These are phyloP conservation scores for Pelmatolapia mariae DNA, from an alignment of 2,113 vertebrate species.

Conservation along the genomic window DNA sequence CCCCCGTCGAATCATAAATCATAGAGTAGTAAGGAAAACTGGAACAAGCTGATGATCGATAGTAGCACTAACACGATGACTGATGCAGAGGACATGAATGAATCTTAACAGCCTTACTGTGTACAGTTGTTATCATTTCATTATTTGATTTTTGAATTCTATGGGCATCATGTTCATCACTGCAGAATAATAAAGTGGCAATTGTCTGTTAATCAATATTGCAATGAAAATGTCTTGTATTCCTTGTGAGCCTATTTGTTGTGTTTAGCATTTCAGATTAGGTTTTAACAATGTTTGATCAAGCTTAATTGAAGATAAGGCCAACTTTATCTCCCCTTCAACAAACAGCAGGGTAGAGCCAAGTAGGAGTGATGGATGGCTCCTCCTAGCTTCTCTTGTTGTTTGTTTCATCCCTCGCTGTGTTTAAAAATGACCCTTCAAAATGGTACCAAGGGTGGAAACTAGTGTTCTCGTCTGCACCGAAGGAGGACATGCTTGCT, in stretches of 20 bases:
- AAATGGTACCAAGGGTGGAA: constrained; percentile 54
- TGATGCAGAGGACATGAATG: background rate
- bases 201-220: background rate
- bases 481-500: constrained; percentile 54
- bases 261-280: constrained; percentile 28
- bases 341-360: constrained; percentile 25
- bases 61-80: background rate
- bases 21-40: background rate
- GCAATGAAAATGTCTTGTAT: background rate
- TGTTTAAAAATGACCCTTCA: constrained; percentile 73
- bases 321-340: constrained; percentile 42
- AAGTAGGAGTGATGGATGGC: constrained; percentile 62
- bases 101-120: background rate
- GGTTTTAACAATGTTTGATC: constrained; percentile 19
- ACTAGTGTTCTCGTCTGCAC: constrained; percentile 30
- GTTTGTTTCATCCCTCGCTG: constrained; percentile 61
- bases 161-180: background rate
- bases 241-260: background rate
- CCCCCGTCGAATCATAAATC: background rate
- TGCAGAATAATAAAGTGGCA: background rate
- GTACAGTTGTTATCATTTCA: background rate
- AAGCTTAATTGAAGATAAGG: constrained; percentile 49
- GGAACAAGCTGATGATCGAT: background rate
- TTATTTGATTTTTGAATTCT: background rate
- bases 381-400: constrained; percentile 30